Base-by-base conservation (phyloP, 2,888 invertebrate genomes). In the Hydriomena furcata region DNA sequence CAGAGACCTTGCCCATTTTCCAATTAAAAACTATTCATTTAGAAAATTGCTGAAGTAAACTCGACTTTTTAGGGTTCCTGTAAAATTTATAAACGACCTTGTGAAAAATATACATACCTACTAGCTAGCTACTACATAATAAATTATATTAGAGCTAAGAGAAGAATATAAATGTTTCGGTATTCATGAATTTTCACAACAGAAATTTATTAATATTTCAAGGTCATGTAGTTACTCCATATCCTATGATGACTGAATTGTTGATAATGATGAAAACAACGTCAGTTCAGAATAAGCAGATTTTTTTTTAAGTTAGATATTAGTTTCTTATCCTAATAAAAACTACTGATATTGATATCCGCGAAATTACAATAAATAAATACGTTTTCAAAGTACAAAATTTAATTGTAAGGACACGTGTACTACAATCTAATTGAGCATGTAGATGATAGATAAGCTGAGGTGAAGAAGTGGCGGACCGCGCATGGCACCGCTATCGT, bases 391-490 rank as follows among this genome's bases (percentile, higher is more conserved):
- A n/a, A 27, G 13, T 13, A 41, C 30, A 5, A 27, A 21, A 40
- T 40, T 2, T 20, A 8, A 25, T 28, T 42, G 8, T 28, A 34
- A 44, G 37, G 13, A 17, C 36, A 37, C 43, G 65, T 70, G 52
- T 52, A 52, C 36, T 34, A 45, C 11, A 24, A 52, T 82, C 76
- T 58, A 83, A 84, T 82, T 84, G 85, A 80, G 82, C 82, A 77
- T 84, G 83, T 38, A 63, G 71, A 45, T 52, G 52, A 64, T 64
- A 52, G 60, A 60, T 63, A 58, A 63, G 53, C 46, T 43, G 42
- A 63, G 60, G 61, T 58, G 57, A 52, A 53, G 58, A 60, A 54
- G 49, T 56, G 60, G 52, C 58, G 61, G 54, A 51, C 54, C 69
- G 76, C 78, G 77, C 76, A 73, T 71, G 70, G 58, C 45, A 59